Evolutionary conservation across 2,113 vertebrate species (phyloP).

Genomic region (Mellivora capensis): DNA sequence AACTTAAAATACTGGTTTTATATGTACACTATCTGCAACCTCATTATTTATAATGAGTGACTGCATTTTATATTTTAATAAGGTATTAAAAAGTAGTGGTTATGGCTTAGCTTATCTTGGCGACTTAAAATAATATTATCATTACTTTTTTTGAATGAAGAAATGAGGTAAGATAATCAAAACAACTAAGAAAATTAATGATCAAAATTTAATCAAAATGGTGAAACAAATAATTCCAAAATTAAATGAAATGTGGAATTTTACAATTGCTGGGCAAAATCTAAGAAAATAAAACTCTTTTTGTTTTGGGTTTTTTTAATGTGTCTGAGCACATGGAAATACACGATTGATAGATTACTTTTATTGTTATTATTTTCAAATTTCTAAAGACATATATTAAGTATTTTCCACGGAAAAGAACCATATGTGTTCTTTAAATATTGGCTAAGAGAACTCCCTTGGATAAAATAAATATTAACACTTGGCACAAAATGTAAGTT

Average conservation of each 20-base stretch:
- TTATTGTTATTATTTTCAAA: constrained; percentile 62
- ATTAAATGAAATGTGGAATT: neutral
- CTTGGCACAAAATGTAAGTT: constrained; percentile 33
- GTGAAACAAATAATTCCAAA: constrained; percentile 19
- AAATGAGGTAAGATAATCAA: neutral
- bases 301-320: neutral
- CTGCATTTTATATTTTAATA: neutral
- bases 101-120: neutral
- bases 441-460: constrained; percentile 27
- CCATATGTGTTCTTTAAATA: constrained; percentile 39
- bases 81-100: neutral
- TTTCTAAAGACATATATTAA: constrained; percentile 56
- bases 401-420: constrained; percentile 59
- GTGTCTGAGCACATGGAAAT: neutral
- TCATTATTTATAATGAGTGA: neutral
- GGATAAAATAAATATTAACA: constrained; percentile 65
- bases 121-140: neutral
- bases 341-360: constrained; percentile 1
- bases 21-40: neutral
- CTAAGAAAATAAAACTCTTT: constrained; percentile 20
- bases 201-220: neutral
- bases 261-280: neutral
- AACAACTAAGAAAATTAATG: neutral
- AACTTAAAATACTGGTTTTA: neutral
- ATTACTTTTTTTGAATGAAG: neutral